Evolutionary conservation across 2,888 invertebrate genomes (phyloP).

Genomic region (Perizoma affinitatum): DNA sequence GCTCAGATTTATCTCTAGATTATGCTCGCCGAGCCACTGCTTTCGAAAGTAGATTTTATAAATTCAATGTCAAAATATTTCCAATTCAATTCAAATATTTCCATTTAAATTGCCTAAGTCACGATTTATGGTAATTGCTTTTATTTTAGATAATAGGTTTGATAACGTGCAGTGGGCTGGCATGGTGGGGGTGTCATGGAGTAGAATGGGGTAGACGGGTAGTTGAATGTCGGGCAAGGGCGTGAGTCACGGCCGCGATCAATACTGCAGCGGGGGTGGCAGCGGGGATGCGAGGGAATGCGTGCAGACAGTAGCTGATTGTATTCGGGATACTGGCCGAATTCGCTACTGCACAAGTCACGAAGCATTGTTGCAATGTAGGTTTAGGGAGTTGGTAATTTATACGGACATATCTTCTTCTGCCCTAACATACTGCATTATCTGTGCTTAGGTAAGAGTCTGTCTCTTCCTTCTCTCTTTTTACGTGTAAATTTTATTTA

Average conservation of each 20-base stretch:
- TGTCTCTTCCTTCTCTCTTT: too few species aligned
- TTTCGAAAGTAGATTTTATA: too few species aligned
- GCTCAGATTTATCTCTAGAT: too few species aligned
- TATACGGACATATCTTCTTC: background rate
- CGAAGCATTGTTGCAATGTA: slow-evolving; percentile 15
- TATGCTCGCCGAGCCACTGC: too few species aligned
- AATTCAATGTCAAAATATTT: too few species aligned
- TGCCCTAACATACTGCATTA: too few species aligned
- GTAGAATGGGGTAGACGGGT: slow-evolving; percentile 52
- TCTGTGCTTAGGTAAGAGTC: too few species aligned
- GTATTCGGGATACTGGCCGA: slow-evolving; percentile 34
- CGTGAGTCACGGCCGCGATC: slow-evolving; percentile 81
- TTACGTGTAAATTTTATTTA: too few species aligned
- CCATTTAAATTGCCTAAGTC: slow-evolving; percentile 31
- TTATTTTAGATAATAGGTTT: slow-evolving; percentile 42
- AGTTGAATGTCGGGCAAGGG: slow-evolving; percentile 83
- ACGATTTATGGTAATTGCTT: slow-evolving; percentile 40
- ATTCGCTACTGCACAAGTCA: slow-evolving; percentile 29
- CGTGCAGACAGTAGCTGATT: slow-evolving; percentile 25
- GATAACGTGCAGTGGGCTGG: slow-evolving; percentile 51
- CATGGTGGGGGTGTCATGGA: slow-evolving; percentile 39
- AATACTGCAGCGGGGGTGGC: slow-evolving; percentile 75
- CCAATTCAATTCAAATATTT: too few species aligned
- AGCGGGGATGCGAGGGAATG: slow-evolving; percentile 23
- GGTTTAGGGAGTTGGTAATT: slow-evolving; percentile 14